Evolutionary conservation across 1,140 invertebrate genomes (phyloP), one percentile per base, ranked within the genome.

Genomic region (Nasonia longicornis): DNA sequence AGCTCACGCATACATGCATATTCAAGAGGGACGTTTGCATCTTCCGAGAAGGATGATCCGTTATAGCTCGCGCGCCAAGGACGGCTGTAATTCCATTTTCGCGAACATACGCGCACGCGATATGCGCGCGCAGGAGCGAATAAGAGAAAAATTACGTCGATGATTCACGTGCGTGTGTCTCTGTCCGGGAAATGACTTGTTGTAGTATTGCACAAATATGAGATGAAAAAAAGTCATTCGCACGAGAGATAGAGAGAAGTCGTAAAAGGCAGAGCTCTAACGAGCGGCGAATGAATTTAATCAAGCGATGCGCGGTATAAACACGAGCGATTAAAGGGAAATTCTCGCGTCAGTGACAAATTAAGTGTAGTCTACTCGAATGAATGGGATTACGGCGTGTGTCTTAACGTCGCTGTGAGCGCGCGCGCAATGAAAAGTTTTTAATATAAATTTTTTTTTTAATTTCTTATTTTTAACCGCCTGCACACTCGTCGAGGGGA

Each of bases 111-210:
- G 11, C n/a, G 22, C 22, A 16, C 22, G 64, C 64, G 48, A 14
- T 52, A 52, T 58, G 0, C 8, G 10, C 10, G 38, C 8, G 10
- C 38, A 42, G 0, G 38, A 7, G 38, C 3, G 35, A 8, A 42
- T 35, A 42, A 42, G 38, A 42, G 38, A 42, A 42, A 42, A 42
- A 58, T n/a, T 58, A 7, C 52, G 7, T n/a, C 26, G 29, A 63
- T 74, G 48, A 58, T 6, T 63, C n/a, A 74, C n/a, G 48, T 16
- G 12, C 26, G 45, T 58, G 26, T 29, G 48, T 1, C 26, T 7
- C 26, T 31, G 26, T 66, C 29, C 29, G 20, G 20, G 58, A 74
- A 77, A 77, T 45, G 64, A 67, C 22, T 67, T 45, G 38, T 77
- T 48, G 26, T 1, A 26, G 26, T 26, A 26, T 26, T 26, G 26